phyloP scores from a whole-genome alignment of 2,113 vertebrate species.

The Bettongia penicillata region DNA sequence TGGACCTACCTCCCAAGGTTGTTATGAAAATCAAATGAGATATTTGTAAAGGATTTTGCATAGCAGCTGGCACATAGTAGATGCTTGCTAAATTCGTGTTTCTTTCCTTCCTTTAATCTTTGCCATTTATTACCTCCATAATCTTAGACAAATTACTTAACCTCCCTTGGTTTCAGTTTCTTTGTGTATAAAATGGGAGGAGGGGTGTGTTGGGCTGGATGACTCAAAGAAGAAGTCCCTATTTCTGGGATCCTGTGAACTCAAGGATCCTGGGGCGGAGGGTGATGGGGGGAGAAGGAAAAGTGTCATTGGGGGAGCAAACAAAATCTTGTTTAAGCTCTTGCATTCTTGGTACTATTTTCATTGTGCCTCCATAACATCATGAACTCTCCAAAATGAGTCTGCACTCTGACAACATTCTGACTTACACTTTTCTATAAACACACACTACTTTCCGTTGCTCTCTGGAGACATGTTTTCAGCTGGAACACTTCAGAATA shows the following conservation, averaged over 20 bases:
- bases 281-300: too few relatives aligned
- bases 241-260: not conserved
- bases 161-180: not conserved
- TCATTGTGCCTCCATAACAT: conserved; percentile 56
- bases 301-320: not conserved
- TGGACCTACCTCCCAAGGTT: not conserved
- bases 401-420: conserved; percentile 44
- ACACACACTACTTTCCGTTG: conserved; percentile 4
- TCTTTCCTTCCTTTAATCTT: not conserved
- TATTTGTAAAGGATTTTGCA: not conserved
- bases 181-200: not conserved
- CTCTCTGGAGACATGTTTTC: conserved; percentile 47
- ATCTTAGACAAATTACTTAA: not conserved
- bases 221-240: not conserved
- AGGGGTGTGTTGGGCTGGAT: not conserved
- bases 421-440: conserved; percentile 59
- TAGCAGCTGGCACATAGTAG: not conserved
- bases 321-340: conserved; percentile 37
- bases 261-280: not conserved
- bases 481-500: conserved; percentile 50
- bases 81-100: not conserved
- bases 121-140: not conserved
- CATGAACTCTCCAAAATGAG: conserved; percentile 70
- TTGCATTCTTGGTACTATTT: conserved; percentile 63
- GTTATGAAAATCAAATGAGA: not conserved